Evolutionary conservation across 35 echinoderm and acorn worm species (phyloP).

Genomic region (Holothuria glaberrima): DNA sequence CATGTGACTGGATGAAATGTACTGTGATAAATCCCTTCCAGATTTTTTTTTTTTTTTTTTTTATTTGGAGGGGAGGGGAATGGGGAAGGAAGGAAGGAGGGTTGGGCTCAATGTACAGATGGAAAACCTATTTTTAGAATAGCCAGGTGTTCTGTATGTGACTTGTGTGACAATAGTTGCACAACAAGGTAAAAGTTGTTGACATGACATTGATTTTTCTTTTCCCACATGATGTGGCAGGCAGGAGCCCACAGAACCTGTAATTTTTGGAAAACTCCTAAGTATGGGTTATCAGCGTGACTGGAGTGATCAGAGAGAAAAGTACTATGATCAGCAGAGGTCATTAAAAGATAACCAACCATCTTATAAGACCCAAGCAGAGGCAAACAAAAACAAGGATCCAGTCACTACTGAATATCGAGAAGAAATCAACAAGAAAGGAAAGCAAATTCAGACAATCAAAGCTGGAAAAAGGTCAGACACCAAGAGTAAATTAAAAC

Average conservation of each 20-base stretch:
- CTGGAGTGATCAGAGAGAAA: constrained; percentile 82
- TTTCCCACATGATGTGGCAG: not conserved
- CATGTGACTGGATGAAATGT: too few species aligned
- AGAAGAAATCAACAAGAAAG: constrained; percentile 79
- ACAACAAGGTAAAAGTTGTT: too few species aligned
- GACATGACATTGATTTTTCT: too few species aligned
- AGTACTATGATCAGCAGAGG: constrained; percentile 67
- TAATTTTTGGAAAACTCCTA: constrained; percentile 76
- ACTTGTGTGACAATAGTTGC: too few species aligned
- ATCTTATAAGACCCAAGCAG: constrained; percentile 19
- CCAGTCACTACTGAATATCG: constrained; percentile 84
- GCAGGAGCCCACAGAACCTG: constrained; percentile 36
- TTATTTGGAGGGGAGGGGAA: too few species aligned
- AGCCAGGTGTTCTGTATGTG: too few species aligned
- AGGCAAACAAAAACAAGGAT: constrained; percentile 29
- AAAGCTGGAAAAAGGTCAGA: constrained; percentile 30
- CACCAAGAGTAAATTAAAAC: constrained; percentile 6
- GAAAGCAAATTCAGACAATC: constrained; percentile 15
- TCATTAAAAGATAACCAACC: constrained; percentile 26
- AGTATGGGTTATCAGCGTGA: constrained; percentile 88
- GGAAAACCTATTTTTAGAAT: too few species aligned
- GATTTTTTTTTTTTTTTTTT: too few species aligned
- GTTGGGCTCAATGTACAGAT: too few species aligned
- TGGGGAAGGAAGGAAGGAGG: too few species aligned
- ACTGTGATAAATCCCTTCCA: too few species aligned